Evolutionary conservation across 2,113 vertebrate genomes (phyloP), one percentile per base, ranked within the genome.

Genomic region (Ia io): DNA sequence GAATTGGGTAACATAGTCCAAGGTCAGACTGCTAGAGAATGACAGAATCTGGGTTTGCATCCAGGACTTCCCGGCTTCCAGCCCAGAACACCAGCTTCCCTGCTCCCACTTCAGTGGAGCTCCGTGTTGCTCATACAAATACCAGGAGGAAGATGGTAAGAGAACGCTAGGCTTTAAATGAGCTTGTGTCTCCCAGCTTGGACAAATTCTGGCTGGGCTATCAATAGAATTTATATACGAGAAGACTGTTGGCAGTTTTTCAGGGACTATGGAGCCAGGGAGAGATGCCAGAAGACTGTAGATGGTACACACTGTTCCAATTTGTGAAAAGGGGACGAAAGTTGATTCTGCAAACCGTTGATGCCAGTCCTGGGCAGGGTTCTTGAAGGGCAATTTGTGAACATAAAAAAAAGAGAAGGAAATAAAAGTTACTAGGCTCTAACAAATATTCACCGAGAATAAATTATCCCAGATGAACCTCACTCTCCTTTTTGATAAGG

Each of bases 241-340:
- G 85, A 90, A 90, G 82, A 49, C 73, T 73, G 9, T 5, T 95
- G 93, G 94, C 90, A 42, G 40, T 35, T 67, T 42, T 90, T 87
- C 93, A 88, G 85, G 71, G 59, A 61, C 93, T 63, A 17, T 42
- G 65, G 82, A 87, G 94, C 80, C 71, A 37, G 42, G 71, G 73
- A 92, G 40, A 49, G 71, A n/a, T 23, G 91, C 94, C 95, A 96
- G 79, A 85, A 73, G 74, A 49, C 85, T 51, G 83, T 35, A 9
- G 59, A 69, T 82, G 59, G 88, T 76, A 93, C 91, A 91, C 51
- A 49, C 85, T 96, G 91, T 94, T 92, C 94, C 59, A n/a, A 5
- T 88, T 85, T 90, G 35, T 84, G 88, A 90, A 85, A 93, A 78
- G 70, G 56, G 67, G 44, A 88, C 76, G 82, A 84, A 93, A 82